A percentile compares a stretch with the other conserved stretches of the same genome.
These are phyloP conservation scores for Lagenorhynchus albirostris DNA, from an alignment of 2,113 vertebrate species.

Conservation along the genomic window DNA sequence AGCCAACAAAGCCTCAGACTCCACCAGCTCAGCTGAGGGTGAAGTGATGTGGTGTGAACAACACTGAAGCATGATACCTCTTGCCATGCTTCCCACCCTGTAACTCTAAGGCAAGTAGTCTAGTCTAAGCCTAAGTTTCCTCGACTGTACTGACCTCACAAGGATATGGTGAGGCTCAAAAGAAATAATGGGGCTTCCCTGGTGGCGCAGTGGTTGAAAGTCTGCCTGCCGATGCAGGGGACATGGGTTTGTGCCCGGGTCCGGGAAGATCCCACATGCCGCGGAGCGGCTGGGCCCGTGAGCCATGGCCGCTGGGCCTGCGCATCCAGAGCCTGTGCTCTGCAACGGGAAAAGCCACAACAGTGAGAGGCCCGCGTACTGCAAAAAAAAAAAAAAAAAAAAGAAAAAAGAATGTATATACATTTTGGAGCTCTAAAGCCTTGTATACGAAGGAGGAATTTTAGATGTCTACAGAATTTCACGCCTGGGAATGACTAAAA, in stretches of 20 bases:
- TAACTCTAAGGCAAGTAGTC: neutral
- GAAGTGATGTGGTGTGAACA: neutral
- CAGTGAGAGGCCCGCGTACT: no score
- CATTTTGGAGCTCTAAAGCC: neutral
- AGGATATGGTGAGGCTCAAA: neutral
- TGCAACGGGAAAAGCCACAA: no score
- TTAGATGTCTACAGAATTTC: neutral
- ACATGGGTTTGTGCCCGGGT: rapidly evolving
- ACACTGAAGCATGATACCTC: neutral
- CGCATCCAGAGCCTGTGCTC: no score
- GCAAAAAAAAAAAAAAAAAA: no score
- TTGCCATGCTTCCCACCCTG: neutral
- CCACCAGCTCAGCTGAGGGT: neutral
- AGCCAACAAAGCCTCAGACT: neutral
- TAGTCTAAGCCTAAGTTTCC: neutral
- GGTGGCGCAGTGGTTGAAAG: no score
- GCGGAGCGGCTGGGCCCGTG: no score
- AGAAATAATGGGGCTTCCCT: neutral
- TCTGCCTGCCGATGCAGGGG: no score
- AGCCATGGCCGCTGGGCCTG: no score
- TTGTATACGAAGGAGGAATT: neutral
- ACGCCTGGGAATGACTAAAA: neutral
- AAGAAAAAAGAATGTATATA: neutral
- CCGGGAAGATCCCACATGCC: rapidly evolving
- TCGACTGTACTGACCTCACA: neutral